These are phyloP conservation scores for Lasius platythorax DNA, from an alignment of 2,888 invertebrate species.

Conservation along the genomic window DNA sequence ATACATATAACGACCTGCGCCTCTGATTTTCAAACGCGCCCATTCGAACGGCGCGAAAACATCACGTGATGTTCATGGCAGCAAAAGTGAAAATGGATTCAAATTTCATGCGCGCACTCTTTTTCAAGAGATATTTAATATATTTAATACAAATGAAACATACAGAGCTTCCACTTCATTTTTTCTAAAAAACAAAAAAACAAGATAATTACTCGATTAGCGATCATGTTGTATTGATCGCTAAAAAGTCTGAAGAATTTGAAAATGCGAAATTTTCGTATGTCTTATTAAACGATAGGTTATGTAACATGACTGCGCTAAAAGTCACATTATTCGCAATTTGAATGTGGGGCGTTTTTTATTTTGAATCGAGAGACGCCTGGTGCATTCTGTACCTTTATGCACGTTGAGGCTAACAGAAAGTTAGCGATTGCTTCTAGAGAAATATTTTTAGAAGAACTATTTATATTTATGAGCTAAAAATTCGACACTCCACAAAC, in stretches of 20 bases:
- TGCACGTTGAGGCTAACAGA: conserved; percentile 22
- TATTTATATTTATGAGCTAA: not conserved
- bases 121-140: not conserved
- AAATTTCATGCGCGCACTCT: not conserved
- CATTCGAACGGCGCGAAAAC: conserved; percentile 12
- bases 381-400: conserved; percentile 78
- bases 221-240: not conserved
- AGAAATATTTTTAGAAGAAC: not conserved
- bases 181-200: not conserved
- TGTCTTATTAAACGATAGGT: not conserved
- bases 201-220: not conserved
- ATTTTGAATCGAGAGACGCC: conserved; percentile 81
- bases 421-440: conserved; percentile 11
- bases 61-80: conserved; percentile 8
- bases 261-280: conserved; percentile 59
- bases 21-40: conserved; percentile 79
- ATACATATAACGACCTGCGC: conserved; percentile 83
- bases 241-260: not conserved
- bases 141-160: not conserved
- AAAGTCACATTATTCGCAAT: conserved; percentile 30
- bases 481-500: not conserved
- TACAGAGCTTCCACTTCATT: not conserved
- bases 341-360: conserved; percentile 9
- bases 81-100: conserved; percentile 2
- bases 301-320: not conserved